These are phyloP conservation scores for Ophion obscuratus DNA, from an alignment of 2,888 invertebrate species.

Conservation along the genomic window DNA sequence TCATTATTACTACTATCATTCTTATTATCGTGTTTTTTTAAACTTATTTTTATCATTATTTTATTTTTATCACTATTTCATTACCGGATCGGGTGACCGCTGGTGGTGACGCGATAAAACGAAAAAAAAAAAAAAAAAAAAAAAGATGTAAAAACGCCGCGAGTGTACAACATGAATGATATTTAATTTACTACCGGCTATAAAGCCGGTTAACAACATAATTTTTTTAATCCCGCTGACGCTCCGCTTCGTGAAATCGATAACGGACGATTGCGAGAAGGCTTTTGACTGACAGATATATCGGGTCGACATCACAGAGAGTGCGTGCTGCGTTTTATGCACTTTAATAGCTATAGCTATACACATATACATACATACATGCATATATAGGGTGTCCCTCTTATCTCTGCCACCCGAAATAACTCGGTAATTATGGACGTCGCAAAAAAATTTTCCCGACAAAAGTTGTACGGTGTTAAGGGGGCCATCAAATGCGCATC, in stretches of 20 bases:
- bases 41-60: background rate
- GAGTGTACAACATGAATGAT: background rate
- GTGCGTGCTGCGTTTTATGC: background rate
- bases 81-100: background rate
- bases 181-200: conserved; percentile 34
- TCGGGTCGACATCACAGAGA: conserved; percentile 22
- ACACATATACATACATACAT: background rate
- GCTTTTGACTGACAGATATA: conserved; percentile 45
- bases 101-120: background rate
- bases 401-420: too few relatives aligned
- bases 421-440: too few relatives aligned
- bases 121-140: background rate
- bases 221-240: conserved; percentile 38
- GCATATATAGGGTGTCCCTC: background rate
- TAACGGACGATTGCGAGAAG: conserved; percentile 12
- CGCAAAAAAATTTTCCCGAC: too few relatives aligned
- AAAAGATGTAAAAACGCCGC: background rate
- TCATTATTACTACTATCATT: background rate
- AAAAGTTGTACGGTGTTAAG: too few relatives aligned
- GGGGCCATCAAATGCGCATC: too few relatives aligned
- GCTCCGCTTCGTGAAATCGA: conserved; percentile 19
- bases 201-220: conserved; percentile 36
- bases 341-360: background rate
- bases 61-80: conserved; percentile 3
- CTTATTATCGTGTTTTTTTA: background rate